Conservation (phyloP, 2,113 vertebrate species). For the Ictidomys tridecemlineatus region DNA sequence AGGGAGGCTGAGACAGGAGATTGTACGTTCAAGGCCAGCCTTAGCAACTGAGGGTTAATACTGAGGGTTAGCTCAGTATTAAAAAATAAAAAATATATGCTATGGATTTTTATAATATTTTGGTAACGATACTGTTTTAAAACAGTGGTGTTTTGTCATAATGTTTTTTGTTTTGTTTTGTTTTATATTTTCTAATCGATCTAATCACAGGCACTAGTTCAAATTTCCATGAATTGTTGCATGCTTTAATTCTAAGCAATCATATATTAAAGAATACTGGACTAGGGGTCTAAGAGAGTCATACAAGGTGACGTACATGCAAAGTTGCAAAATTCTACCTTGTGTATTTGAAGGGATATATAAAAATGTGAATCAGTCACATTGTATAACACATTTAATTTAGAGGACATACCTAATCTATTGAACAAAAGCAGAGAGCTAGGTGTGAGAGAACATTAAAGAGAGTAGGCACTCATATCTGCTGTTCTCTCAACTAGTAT, state of each 20-base stretch:
- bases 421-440: not conserved
- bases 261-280: slow-evolving; percentile 35
- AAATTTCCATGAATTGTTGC: slow-evolving; percentile 35
- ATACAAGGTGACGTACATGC: not conserved
- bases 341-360: not conserved
- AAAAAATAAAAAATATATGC: not conserved
- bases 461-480: not conserved
- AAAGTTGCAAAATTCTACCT: not conserved
- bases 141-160: not conserved
- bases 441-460: not conserved
- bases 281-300: not conserved
- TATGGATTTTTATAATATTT: not conserved
- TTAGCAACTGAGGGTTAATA: no score
- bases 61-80: not conserved
- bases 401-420: not conserved
- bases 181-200: slow-evolving; percentile 30
- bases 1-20: no score
- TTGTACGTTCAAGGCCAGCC: no score
- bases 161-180: slow-evolving; percentile 9
- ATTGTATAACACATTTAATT: not conserved
- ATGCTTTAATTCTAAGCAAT: slow-evolving; percentile 49
- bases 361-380: not conserved
- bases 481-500: not conserved
- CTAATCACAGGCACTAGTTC: not conserved
- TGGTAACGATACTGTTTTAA: not conserved